A percentile compares a stretch with the other conserved stretches of the same genome.
These are phyloP conservation scores for Drosophila gaucha DNA, from an alignment of 2,888 invertebrate genomes.

Conservation along the genomic window DNA sequence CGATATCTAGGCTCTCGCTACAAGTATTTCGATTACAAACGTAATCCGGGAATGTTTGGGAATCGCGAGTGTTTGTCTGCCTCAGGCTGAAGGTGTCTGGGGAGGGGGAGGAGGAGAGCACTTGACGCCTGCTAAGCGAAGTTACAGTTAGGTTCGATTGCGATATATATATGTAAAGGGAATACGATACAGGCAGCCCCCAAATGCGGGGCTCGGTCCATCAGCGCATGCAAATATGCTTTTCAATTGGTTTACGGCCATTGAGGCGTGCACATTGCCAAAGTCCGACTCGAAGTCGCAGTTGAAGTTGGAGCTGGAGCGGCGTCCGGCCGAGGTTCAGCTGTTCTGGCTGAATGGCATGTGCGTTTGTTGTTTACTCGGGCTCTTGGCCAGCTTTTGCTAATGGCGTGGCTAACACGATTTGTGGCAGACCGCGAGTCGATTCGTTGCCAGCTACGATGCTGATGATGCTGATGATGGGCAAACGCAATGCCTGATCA, in stretches of 20 bases:
- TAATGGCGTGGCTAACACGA: conserved; percentile 79
- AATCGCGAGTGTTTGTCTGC: conserved; percentile 57
- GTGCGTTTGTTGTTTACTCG: conserved; percentile 47
- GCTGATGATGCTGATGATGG: conserved; percentile 34
- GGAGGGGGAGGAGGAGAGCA: background rate
- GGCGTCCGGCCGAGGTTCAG: background rate
- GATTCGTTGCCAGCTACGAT: conserved; percentile 37
- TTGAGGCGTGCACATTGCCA: conserved; percentile 64
- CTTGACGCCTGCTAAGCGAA: conserved; percentile 59
- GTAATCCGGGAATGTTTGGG: conserved; percentile 51
- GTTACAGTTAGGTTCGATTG: conserved; percentile 54
- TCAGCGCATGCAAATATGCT: conserved; percentile 79
- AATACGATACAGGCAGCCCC: conserved; percentile 41
- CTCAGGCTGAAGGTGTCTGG: conserved; percentile 25
- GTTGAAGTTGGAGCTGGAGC: conserved; percentile 4
- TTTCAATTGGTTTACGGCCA: conserved; percentile 78
- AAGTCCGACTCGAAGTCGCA: background rate
- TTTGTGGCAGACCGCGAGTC: conserved; percentile 63
- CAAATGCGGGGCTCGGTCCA: conserved; percentile 59
- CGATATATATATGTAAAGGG: conserved; percentile 69
- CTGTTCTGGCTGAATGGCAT: conserved; percentile 27
- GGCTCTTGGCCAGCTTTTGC: conserved; percentile 68
- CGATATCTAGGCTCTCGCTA: conserved; percentile 31
- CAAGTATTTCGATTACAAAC: conserved; percentile 67
- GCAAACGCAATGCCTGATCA: conserved; percentile 70